Percentiles rank a stretch among this genome's conserved stretches.
Conservation (phyloP, 2,113 vertebrate species). For the Macrotis lagotis region DNA sequence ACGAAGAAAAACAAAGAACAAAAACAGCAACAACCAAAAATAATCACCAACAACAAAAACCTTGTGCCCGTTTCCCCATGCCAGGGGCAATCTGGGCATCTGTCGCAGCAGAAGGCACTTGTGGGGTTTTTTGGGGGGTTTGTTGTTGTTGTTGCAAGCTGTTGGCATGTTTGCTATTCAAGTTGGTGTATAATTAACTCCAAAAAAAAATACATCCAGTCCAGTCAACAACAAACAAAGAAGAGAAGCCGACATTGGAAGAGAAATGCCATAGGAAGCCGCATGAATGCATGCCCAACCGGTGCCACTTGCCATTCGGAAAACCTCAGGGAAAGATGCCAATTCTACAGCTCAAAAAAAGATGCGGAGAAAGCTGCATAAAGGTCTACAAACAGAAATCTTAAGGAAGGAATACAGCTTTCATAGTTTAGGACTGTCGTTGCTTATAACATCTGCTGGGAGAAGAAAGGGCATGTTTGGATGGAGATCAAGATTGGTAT, state of each 20-base stretch:
- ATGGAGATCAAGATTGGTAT: conserved; percentile 66
- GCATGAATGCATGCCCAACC: conserved; percentile 76
- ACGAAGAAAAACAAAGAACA: conserved; percentile 79
- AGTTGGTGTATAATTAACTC: conserved; percentile 85
- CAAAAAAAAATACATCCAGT: conserved; percentile 78
- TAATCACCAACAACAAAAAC: conserved; percentile 77
- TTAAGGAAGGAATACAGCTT: conserved; percentile 69
- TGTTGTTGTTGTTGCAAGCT: conserved; percentile 64
- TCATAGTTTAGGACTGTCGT: conserved; percentile 70
- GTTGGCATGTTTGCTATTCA: conserved; percentile 82
- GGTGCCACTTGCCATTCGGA: conserved; percentile 81
- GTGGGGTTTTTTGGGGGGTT: conserved; percentile 24
- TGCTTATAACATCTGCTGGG: conserved; percentile 82
- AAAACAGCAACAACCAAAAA: conserved; percentile 79
- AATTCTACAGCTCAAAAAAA: conserved; percentile 75
- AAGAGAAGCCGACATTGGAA: conserved; percentile 81
- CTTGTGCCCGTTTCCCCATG: conserved; percentile 80
- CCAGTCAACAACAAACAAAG: conserved; percentile 87
- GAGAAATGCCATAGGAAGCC: conserved; percentile 81
- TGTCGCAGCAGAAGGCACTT: conserved; percentile 83
- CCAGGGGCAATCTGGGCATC: conserved; percentile 86
- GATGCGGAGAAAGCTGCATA: conserved; percentile 62
- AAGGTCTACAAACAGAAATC: conserved; percentile 71
- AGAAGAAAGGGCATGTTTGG: conserved; percentile 80
- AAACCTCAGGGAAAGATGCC: conserved; percentile 82